phyloP scores from a whole-genome alignment of 2,113 vertebrate species.

The Oriolus oriolus region DNA sequence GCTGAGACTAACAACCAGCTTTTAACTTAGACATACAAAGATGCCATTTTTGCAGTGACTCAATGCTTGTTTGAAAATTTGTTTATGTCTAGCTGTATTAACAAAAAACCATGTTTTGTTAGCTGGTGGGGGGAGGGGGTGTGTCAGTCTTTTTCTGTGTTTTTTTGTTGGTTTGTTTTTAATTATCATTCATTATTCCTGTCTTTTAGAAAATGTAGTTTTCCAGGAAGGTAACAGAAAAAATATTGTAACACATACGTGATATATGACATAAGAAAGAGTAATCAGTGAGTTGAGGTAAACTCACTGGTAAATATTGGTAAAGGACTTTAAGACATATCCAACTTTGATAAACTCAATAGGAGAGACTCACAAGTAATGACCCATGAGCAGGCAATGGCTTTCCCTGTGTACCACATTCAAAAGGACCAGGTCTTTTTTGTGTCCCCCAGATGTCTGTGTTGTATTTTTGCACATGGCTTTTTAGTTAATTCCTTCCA shows the following conservation, averaged over 20 bases:
- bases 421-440: neutral
- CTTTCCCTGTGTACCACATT: neutral
- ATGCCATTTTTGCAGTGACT: neutral
- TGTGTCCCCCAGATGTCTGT: neutral
- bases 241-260: neutral
- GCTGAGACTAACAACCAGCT: neutral
- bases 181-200: neutral
- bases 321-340: neutral
- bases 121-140: fast-evolving
- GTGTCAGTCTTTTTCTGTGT: neutral
- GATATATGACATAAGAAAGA: neutral
- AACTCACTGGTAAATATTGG: too few species aligned
- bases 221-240: neutral
- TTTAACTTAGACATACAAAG: neutral
- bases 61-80: neutral
- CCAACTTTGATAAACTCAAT: neutral
- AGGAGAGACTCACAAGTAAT: neutral
- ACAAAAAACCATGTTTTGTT: neutral
- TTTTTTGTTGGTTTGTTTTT: neutral
- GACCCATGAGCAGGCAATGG: fast-evolving
- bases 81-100: neutral
- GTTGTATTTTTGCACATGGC: neutral
- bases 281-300: neutral
- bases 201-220: neutral
- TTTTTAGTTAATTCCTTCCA: neutral